Conservation (phyloP, 1,140 invertebrate species). For the Sitobion miscanthi region DNA sequence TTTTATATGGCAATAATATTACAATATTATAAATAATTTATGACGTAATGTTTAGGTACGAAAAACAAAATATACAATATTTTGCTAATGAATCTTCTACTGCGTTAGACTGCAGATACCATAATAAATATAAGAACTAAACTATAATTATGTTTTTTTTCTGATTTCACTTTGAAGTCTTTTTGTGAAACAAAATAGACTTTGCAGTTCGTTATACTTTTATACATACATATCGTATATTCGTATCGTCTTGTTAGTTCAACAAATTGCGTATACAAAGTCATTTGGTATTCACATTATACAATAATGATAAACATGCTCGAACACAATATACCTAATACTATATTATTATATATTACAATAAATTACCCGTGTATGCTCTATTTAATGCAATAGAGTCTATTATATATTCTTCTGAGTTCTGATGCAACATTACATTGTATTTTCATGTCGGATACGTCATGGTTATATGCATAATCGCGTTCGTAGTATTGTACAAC, state of each 20-base stretch:
- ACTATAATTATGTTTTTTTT: not conserved
- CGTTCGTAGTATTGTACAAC: not conserved
- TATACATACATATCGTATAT: not conserved
- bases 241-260: not conserved
- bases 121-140: not conserved
- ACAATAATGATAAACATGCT: not conserved
- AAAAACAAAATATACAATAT: not conserved
- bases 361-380: constrained; percentile 6
- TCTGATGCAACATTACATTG: not conserved
- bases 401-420: not conserved
- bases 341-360: not conserved
- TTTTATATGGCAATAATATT: not conserved
- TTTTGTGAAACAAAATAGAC: not conserved
- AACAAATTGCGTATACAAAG: constrained; percentile 23
- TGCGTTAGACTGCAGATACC: not conserved
- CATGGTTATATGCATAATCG: not conserved
- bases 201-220: not conserved
- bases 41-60: not conserved
- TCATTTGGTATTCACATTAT: not conserved
- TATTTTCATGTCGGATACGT: not conserved
- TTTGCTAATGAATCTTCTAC: not conserved
- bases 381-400: too few relatives aligned
- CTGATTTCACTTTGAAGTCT: constrained; percentile 33
- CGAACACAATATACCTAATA: not conserved
- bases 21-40: not conserved